Conservation (phyloP, 2,888 invertebrate genomes). For the Synanthedon vespiformis region DNA sequence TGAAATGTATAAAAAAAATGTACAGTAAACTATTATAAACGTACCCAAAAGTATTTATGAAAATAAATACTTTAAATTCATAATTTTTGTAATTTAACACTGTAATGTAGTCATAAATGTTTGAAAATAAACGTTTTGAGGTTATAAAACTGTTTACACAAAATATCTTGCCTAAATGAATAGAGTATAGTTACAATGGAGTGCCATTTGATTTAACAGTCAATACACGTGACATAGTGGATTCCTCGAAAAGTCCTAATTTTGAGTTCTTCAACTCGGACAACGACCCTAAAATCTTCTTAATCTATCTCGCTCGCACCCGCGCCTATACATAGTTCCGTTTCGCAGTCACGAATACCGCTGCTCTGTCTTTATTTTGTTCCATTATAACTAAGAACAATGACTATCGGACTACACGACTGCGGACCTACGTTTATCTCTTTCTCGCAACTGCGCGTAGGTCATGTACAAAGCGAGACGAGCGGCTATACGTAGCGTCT, state of each 20-base stretch:
- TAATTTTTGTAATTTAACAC: too few species aligned
- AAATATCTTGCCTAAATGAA: too few species aligned
- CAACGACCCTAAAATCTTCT: conserved; percentile 66
- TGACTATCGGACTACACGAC: conserved; percentile 56
- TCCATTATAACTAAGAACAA: conserved; percentile 68
- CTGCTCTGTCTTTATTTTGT: conserved; percentile 68
- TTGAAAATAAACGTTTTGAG: too few species aligned
- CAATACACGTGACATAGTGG: conserved; percentile 8
- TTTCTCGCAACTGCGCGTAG: conserved; percentile 24
- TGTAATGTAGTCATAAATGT: too few species aligned
- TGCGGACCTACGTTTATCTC: conserved; percentile 47
- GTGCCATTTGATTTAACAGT: too few species aligned
- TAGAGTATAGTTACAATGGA: too few species aligned
- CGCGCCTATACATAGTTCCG: conserved; percentile 29
- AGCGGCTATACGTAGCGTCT: conserved; percentile 20
- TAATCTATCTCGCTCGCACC: conserved; percentile 40
- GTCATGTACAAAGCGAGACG: conserved; percentile 34
- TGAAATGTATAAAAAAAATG: too few species aligned
- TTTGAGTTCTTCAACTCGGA: conserved; percentile 63
- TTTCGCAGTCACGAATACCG: conserved; percentile 68
- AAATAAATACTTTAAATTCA: too few species aligned
- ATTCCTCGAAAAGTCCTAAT: conserved; percentile 56
- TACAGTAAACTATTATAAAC: too few species aligned
- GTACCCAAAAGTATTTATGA: too few species aligned
- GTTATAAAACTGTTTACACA: too few species aligned